phyloP scores from a whole-genome alignment of 2,888 invertebrate genomes.

The Pogonocherus hispidulus region DNA sequence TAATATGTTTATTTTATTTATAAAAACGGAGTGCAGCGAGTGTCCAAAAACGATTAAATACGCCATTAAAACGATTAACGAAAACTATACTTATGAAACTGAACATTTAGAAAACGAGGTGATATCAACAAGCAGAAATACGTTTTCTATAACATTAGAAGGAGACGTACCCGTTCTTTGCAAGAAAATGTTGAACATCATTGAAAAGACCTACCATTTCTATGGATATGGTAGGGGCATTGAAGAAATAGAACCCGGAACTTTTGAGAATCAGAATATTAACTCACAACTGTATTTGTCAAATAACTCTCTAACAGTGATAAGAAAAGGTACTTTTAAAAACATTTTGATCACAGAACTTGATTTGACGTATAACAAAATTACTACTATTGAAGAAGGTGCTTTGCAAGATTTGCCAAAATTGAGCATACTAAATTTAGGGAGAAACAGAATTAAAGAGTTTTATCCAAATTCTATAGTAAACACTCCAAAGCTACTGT shows the following conservation, averaged over 20 bases:
- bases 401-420: slow-evolving; percentile 30
- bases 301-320: slow-evolving; percentile 19
- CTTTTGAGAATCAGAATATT: slow-evolving; percentile 28
- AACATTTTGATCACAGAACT: slow-evolving; percentile 19
- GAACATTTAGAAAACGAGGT: slow-evolving; percentile 8
- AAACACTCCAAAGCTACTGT: slow-evolving; percentile 28
- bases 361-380: slow-evolving; percentile 30
- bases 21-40: background rate
- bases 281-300: slow-evolving; percentile 15
- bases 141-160: slow-evolving; percentile 22
- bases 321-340: slow-evolving; percentile 31
- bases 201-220: slow-evolving; percentile 5
- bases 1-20: background rate
- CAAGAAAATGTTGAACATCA: slow-evolving; percentile 27
- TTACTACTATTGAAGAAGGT: slow-evolving; percentile 25
- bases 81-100: background rate
- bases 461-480: slow-evolving; percentile 24
- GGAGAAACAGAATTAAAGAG: slow-evolving; percentile 23
- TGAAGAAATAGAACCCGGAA: slow-evolving; percentile 31
- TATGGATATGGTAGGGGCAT: slow-evolving; percentile 11
- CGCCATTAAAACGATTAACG: background rate
- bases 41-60: slow-evolving; percentile 1
- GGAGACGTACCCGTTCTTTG: slow-evolving; percentile 24
- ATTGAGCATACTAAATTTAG: slow-evolving; percentile 22
- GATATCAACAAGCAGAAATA: slow-evolving; percentile 10